phyloP scores from a whole-genome alignment of 2,888 invertebrate species.

The Phrixothrix hirtus region DNA sequence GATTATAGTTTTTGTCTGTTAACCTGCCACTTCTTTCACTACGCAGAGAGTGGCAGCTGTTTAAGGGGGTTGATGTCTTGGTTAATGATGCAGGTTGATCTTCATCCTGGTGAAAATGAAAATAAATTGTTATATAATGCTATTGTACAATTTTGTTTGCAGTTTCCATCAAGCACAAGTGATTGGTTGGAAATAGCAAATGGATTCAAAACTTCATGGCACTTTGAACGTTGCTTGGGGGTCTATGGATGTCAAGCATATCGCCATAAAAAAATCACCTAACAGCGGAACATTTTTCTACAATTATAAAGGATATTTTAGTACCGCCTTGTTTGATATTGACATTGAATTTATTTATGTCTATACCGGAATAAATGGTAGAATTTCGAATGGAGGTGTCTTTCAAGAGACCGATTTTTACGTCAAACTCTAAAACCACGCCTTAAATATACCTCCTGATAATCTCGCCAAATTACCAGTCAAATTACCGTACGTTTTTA shows the following conservation, averaged over 20 bases:
- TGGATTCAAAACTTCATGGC: neutral
- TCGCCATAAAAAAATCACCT: neutral
- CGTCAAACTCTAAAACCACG: neutral
- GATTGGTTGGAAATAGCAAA: neutral
- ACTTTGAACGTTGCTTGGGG: too few species aligned
- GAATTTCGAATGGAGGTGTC: slow-evolving; percentile 37
- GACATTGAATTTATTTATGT: too few species aligned
- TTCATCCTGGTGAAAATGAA: neutral
- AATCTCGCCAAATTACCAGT: too few species aligned
- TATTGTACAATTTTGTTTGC: neutral
- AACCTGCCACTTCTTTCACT: neutral
- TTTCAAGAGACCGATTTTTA: slow-evolving; percentile 34
- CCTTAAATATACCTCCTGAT: slow-evolving; percentile 2
- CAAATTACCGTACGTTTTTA: too few species aligned
- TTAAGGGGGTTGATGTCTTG: neutral
- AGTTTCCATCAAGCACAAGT: too few species aligned
- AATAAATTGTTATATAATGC: neutral
- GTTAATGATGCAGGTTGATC: neutral
- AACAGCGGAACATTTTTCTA: slow-evolving; percentile 22
- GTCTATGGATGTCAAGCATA: too few species aligned
- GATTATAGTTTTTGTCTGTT: too few species aligned
- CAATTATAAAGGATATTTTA: too few species aligned
- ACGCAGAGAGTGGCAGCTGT: neutral
- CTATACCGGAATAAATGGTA: too few species aligned
- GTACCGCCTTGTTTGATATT: too few species aligned